Evolutionary conservation across 2,797 vertebrate genomes (phyloP), one percentile per base, ranked within the genome.

Genomic region (Buceros bicornis): DNA sequence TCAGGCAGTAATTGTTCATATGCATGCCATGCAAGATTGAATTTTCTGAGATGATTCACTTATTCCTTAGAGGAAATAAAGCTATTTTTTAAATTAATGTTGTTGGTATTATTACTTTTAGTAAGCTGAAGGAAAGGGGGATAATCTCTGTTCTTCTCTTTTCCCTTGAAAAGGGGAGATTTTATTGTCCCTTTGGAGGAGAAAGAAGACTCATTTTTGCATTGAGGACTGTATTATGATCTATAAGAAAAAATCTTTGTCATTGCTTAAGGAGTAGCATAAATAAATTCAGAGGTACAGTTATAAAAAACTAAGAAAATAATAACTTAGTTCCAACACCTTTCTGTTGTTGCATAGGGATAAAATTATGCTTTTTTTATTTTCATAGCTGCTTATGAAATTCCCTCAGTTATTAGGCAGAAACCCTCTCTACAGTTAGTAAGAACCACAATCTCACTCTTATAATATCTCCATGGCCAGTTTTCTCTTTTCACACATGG

Each of bases 31-130:
- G 87, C 73, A 96, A 91, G 67, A 92, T 1, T 70, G 81, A 94
- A 90, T 96, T 95, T 93, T 76, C 56, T 40, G 71, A 95, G 65
- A 94, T 70, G 21, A 79, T 92, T 92, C 40, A 33, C 26, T 97
- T 35, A 69, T 83, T 90, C 60, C 70, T 69, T 16, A 74, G 25
- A 86, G 71, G 90, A 97, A 97, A 87, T 70, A 70, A 76, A 90
- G 12, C 53, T 54, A 42, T 60, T 77, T 93, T 77, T 89, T 1
- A 89, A 95, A 71, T 56, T 70, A 95, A 22, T 57, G 95, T 88
- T 29, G 11, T 72, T 92, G 35, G 2, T 79, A 31, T 87, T 87
- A 82, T 60, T 89, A 88, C 51, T 76, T 92, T 81, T 80, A 71
- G 85, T 65, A 92, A 89, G 67, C 65, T 87, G 80, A 92, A 94